Percentiles rank a stretch among this genome's conserved stretches.
Conservation (phyloP, 2,888 invertebrate genomes). For the Eudemis profundana region DNA sequence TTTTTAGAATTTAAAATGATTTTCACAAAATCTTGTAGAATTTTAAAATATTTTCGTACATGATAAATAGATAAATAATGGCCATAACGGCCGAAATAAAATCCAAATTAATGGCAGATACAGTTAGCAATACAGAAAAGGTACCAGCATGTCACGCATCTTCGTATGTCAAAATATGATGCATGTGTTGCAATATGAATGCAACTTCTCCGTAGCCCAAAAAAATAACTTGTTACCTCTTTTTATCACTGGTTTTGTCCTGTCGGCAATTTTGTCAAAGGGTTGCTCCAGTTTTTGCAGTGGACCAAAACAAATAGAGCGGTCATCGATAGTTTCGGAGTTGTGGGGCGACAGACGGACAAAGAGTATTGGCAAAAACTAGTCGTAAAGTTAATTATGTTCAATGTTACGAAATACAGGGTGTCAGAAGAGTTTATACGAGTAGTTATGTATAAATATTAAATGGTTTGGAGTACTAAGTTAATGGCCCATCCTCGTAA, state of each 20-base stretch:
- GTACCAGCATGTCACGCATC: too few species aligned
- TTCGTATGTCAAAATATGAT: background rate
- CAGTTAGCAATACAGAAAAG: too few species aligned
- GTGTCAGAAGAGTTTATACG: background rate
- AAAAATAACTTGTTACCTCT: slow-evolving; percentile 55
- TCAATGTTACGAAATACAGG: slow-evolving; percentile 12
- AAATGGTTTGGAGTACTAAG: too few species aligned
- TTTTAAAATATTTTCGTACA: too few species aligned
- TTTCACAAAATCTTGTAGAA: too few species aligned
- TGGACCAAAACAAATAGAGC: slow-evolving; percentile 62
- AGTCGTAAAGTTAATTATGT: slow-evolving; percentile 62
- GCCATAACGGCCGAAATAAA: too few species aligned
- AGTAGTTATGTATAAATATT: background rate
- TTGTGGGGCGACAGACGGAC: slow-evolving; percentile 53
- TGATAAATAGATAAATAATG: too few species aligned
- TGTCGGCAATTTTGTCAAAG: slow-evolving; percentile 52
- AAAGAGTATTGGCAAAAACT: slow-evolving; percentile 69
- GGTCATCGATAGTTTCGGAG: slow-evolving; percentile 53
- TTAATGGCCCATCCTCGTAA: too few species aligned
- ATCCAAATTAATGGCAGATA: too few species aligned
- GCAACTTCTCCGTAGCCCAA: background rate
- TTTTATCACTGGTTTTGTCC: slow-evolving; percentile 50
- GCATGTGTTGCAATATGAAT: background rate
- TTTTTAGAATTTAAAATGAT: too few species aligned
- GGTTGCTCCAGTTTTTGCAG: slow-evolving; percentile 70